Percentiles rank a stretch among this genome's conserved stretches.
phyloP scores from a whole-genome alignment of 1,140 invertebrate species.

The Formica exsecta region DNA sequence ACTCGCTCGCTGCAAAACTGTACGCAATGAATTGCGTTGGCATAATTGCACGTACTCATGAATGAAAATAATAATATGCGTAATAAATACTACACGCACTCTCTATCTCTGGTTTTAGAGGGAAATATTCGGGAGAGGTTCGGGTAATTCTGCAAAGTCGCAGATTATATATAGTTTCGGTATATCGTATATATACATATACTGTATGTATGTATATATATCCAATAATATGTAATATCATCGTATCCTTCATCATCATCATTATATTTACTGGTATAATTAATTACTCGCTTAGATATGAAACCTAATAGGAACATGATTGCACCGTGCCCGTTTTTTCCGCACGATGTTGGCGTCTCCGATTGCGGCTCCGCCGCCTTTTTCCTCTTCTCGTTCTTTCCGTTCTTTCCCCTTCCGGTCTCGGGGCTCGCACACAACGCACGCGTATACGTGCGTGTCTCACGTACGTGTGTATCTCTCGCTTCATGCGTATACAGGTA shows the following conservation, averaged over 20 bases:
- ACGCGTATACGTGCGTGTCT: slow-evolving; percentile 63
- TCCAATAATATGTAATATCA: slow-evolving; percentile 85
- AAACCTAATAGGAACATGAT: slow-evolving; percentile 87
- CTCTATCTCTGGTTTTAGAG: slow-evolving; percentile 33
- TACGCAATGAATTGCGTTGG: not conserved
- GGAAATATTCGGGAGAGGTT: slow-evolving; percentile 50
- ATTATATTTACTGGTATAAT: slow-evolving; percentile 87
- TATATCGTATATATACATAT: slow-evolving; percentile 80
- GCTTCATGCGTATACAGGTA: slow-evolving; percentile 67
- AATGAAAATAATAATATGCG: slow-evolving; percentile 7
- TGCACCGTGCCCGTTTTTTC: slow-evolving; percentile 81
- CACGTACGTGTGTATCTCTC: slow-evolving; percentile 64
- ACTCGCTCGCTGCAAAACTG: slow-evolving; percentile 6
- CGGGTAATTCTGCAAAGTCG: slow-evolving; percentile 75
- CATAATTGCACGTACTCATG: not conserved
- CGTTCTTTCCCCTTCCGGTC: slow-evolving; percentile 25
- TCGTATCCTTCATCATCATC: slow-evolving; percentile 86
- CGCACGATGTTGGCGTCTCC: slow-evolving; percentile 73
- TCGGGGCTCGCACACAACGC: slow-evolving; percentile 57
- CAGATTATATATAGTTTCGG: slow-evolving; percentile 83
- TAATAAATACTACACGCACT: slow-evolving; percentile 19
- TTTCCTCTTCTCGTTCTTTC: slow-evolving; percentile 30
- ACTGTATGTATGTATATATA: slow-evolving; percentile 81
- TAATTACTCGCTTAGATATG: slow-evolving; percentile 87
- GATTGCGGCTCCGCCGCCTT: slow-evolving; percentile 55